phyloP scores from a whole-genome alignment of 2,888 invertebrate species.

The Ischnura elegans region DNA sequence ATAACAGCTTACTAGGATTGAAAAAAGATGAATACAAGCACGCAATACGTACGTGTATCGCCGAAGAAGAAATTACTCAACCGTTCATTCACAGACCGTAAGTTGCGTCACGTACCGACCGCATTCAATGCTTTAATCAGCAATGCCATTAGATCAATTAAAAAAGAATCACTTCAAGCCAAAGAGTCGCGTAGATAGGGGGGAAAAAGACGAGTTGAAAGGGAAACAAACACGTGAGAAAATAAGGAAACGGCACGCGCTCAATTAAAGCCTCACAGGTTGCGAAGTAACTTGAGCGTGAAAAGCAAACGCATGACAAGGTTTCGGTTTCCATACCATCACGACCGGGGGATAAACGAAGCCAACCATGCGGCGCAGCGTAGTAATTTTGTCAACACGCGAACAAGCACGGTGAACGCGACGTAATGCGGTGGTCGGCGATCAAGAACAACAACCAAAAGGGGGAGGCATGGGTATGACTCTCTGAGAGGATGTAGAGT shows the following conservation, averaged over 20 bases:
- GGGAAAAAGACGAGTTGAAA: not conserved
- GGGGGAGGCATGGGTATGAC: not conserved
- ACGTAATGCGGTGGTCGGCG: not conserved
- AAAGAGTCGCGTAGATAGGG: not conserved
- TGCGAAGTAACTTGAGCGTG: not conserved
- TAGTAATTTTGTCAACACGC: conserved; percentile 15
- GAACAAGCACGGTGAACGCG: not conserved
- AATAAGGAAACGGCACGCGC: not conserved
- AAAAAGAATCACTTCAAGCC: too few species aligned
- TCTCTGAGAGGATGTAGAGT: not conserved
- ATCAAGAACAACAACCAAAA: conserved; percentile 1
- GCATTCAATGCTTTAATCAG: too few species aligned
- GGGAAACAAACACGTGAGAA: not conserved
- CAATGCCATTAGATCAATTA: too few species aligned
- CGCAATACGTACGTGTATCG: too few species aligned
- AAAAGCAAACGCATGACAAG: conserved; percentile 9
- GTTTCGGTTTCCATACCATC: conserved; percentile 18
- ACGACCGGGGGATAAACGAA: not conserved
- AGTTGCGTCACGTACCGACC: too few species aligned
- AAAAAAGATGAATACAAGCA: too few species aligned
- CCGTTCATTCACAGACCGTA: too few species aligned
- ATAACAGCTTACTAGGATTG: too few species aligned
- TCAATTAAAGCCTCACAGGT: conserved; percentile 18
- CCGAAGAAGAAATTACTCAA: too few species aligned
- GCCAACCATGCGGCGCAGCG: not conserved